Base-by-base conservation (phyloP, 2,113 vertebrate species). In the Brachyhypopomus occidentalis region DNA sequence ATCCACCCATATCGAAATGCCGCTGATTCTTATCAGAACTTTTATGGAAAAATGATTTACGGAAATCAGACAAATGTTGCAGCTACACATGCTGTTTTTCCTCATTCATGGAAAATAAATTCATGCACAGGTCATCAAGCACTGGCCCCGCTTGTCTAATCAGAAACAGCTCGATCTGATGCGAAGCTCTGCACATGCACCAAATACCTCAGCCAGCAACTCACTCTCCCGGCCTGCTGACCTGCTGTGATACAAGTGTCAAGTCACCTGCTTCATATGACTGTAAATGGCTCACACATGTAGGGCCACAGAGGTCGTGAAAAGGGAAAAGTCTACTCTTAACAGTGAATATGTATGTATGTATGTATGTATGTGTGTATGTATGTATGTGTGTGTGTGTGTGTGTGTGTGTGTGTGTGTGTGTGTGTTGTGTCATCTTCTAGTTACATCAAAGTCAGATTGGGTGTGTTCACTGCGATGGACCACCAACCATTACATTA, bases 251-350 rank as follows among this genome's bases (percentile, higher is more conserved):
- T 71, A 36, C 71, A 69, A 41, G 84, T 81, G 77, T 81, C 84
- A 78, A 88, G 83, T 83, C 90, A 92, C 91, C 91, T 92, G 89
- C 85, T 84, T 71, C 62, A 78, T 62, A 66, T 74, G 62, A 19
- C 23, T 75, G 27, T 48, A 83, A 83, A 78, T 83, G 79, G 83
- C 73, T 91, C 63, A 80, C 74, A 66, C 66, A 62, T 81, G 71
- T 62, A 14, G 45, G 48, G 22, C 5, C 30, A 34, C 72, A 48
- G 58, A 60, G 73, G 58, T 69, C 2, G 5, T 2, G 36, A 25
- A 41, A 38, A 25, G 22, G 3, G 34, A 69, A 58, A 69, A 52
- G 22, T 69, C 27, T 19, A 74, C 75, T 81, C 64, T 58, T 34
- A 69, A 41, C 75, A 38, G 58, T 7, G 9, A 5, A 6, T 38